Percentiles rank a stretch among this genome's conserved stretches.
Evolutionary conservation across 2,113 vertebrate genomes (phyloP).

Genomic region (Neogale vison): DNA sequence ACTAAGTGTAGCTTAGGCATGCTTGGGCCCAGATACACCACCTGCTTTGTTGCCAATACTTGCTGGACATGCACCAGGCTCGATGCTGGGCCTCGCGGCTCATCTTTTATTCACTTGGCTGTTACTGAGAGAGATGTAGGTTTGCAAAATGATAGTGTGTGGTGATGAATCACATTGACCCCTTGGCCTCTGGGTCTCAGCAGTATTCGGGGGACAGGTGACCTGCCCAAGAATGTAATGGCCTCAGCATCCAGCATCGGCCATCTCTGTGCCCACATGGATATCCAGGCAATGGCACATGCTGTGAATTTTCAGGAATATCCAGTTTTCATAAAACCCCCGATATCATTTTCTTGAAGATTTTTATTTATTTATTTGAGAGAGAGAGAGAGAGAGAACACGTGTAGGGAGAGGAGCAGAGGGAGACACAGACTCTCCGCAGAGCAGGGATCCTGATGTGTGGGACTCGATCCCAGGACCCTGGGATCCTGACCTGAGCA

Average conservation of each 20-base stretch:
- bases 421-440: background rate
- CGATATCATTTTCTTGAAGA: background rate
- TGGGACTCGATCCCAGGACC: background rate
- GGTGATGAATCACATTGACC: background rate
- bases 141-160: background rate
- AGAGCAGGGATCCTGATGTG: background rate
- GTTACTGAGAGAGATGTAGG: background rate
- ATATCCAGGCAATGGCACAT: background rate
- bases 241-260: background rate
- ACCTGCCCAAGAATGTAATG: background rate
- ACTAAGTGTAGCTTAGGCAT: background rate
- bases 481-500: background rate
- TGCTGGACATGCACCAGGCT: background rate
- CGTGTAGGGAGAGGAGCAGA: background rate
- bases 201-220: too few relatives aligned
- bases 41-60: background rate
- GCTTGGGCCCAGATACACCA: background rate
- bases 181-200: background rate
- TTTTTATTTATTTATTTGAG: background rate
- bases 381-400: background rate
- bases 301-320: constrained; percentile 37
- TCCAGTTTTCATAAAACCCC: background rate
- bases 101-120: background rate
- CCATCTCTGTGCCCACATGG: background rate
- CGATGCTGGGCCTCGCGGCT: background rate